A percentile compares a stretch with the other conserved stretches of the same genome.
phyloP scores from a whole-genome alignment of 2,888 invertebrate species.

The Luffia ferchaultella region DNA sequence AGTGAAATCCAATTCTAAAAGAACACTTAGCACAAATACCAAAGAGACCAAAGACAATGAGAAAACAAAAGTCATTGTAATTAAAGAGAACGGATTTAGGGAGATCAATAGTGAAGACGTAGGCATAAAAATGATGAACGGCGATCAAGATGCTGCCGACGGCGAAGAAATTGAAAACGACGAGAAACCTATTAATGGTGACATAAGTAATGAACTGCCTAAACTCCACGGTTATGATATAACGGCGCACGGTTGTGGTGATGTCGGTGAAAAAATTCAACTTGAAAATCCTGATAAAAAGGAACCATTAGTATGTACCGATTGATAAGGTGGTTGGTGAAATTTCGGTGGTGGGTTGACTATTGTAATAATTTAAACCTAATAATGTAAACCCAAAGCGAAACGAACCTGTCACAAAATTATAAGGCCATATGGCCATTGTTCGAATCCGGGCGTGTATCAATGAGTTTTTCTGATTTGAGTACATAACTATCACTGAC shows the following conservation, averaged over 20 bases:
- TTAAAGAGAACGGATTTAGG: background rate
- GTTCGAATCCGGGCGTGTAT: too few species aligned
- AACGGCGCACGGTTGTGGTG: conserved; percentile 38
- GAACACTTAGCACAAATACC: conserved; percentile 15
- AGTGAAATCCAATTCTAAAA: conserved; percentile 26
- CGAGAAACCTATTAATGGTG: background rate
- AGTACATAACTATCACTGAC: too few species aligned
- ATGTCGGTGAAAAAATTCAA: conserved; percentile 29
- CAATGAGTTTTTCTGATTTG: too few species aligned
- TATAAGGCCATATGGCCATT: too few species aligned
- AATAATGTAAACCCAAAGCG: too few species aligned
- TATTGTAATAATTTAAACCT: conserved; percentile 2
- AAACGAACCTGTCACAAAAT: too few species aligned
- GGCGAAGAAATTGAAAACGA: background rate
- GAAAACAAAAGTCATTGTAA: background rate
- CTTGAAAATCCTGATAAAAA: conserved; percentile 47
- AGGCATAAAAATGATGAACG: conserved; percentile 13
- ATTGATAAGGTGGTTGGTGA: conserved; percentile 4
- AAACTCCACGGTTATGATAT: conserved; percentile 42
- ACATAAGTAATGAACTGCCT: background rate
- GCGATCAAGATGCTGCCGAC: conserved; percentile 4
- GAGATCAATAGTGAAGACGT: conserved; percentile 9
- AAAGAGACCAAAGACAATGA: background rate
- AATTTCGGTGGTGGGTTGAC: conserved; percentile 13
- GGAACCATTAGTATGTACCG: conserved; percentile 40